These are phyloP conservation scores for Bombus superbus DNA, from an alignment of 1,140 invertebrate species.

Conservation along the genomic window DNA sequence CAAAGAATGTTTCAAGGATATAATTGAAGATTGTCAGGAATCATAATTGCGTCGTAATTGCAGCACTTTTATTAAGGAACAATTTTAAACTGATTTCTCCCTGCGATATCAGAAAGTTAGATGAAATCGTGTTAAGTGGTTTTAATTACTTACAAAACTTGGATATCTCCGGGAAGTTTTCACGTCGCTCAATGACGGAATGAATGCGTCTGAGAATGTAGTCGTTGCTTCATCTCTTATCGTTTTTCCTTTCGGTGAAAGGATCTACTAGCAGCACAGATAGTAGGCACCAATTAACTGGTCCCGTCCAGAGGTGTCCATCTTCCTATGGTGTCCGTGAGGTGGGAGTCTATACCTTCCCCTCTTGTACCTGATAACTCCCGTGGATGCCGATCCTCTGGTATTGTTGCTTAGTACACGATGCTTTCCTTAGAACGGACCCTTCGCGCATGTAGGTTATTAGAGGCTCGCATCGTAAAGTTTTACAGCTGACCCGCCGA, in stretches of 20 bases:
- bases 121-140: conserved; percentile 65
- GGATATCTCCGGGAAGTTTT: conserved; percentile 58
- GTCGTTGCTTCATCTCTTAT: conserved; percentile 27
- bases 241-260: conserved; percentile 1
- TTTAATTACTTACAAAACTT: conserved; percentile 71
- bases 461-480: no score
- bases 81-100: conserved; percentile 60
- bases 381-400: no score
- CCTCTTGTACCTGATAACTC: no score
- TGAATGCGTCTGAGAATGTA: conserved; percentile 32
- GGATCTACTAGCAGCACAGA: not conserved
- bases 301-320: no score
- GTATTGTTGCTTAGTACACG: no score
- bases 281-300: not conserved
- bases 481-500: no score
- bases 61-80: conserved; percentile 17
- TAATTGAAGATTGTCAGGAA: conserved; percentile 43
- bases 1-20: conserved; percentile 35
- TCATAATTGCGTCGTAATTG: conserved; percentile 14
- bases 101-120: conserved; percentile 64
- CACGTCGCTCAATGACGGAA: conserved; percentile 55
- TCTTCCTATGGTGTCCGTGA: no score
- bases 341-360: no score
- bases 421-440: no score
- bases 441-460: no score